A percentile compares a stretch with the other conserved stretches of the same genome.
Conservation (phyloP, 2,113 vertebrate genomes). For the Rhizomys pruinosus region DNA sequence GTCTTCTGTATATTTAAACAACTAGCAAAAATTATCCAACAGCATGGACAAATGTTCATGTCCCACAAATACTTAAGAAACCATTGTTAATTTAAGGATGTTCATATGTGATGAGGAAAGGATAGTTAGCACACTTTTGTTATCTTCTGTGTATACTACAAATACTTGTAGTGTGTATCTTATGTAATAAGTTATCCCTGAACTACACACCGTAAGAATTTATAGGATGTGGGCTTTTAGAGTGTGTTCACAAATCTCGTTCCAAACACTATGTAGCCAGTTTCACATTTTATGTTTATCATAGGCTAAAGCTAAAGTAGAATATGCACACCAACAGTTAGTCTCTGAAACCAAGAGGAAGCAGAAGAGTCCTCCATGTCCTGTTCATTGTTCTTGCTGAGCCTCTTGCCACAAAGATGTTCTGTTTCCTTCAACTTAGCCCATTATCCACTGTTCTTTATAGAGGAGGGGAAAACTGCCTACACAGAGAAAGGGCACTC, state of each 20-base stretch:
- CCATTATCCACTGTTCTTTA: neutral
- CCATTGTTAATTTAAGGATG: constrained; percentile 21
- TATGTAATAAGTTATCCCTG: neutral
- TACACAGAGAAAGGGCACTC: neutral
- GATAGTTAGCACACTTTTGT: neutral
- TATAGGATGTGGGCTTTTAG: neutral
- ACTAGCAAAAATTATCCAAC: constrained; percentile 29
- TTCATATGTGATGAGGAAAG: neutral
- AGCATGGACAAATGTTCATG: neutral
- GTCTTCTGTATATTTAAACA: constrained; percentile 41
- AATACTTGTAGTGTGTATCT: neutral
- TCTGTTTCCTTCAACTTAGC: neutral
- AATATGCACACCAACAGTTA: neutral
- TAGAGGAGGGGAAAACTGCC: neutral
- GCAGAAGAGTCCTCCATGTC: neutral
- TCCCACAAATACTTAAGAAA: constrained; percentile 30
- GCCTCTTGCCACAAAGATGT: neutral
- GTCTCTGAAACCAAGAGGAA: constrained; percentile 24
- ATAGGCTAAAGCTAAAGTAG: neutral
- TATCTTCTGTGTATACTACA: neutral
- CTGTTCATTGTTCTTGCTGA: neutral
- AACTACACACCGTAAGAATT: neutral
- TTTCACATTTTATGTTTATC: neutral
- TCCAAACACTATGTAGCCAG: neutral
- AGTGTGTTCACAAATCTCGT: neutral